Conservation (phyloP, 2,888 invertebrate genomes). For the Laspeyria flexula region DNA sequence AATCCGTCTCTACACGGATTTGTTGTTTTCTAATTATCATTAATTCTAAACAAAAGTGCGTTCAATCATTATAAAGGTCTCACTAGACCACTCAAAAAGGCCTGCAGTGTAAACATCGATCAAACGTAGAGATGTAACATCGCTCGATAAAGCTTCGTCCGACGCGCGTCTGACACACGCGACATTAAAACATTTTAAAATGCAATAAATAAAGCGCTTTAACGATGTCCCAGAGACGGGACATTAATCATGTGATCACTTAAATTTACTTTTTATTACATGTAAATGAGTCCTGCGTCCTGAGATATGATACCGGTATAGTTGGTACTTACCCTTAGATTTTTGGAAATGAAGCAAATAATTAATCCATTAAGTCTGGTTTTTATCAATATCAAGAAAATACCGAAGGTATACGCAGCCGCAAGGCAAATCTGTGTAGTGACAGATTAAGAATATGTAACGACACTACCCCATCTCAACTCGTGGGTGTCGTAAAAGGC, state of each 20-base stretch:
- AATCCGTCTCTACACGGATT: too few species aligned
- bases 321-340: not conserved
- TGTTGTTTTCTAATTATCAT: too few species aligned
- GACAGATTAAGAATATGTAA: too few species aligned
- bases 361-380: too few species aligned
- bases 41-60: too few species aligned
- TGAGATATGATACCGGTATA: not conserved
- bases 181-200: slow-evolving; percentile 84
- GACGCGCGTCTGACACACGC: not conserved
- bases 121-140: slow-evolving; percentile 39
- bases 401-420: too few species aligned
- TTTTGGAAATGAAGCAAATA: not conserved
- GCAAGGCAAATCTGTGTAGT: too few species aligned
- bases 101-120: slow-evolving; percentile 45
- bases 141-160: slow-evolving; percentile 39
- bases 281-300: slow-evolving; percentile 70
- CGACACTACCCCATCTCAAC: too few species aligned
- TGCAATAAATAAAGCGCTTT: slow-evolving; percentile 80
- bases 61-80: not conserved
- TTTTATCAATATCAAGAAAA: too few species aligned
- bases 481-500: too few species aligned
- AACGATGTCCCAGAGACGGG: slow-evolving; percentile 71
- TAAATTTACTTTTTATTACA: slow-evolving; percentile 80
- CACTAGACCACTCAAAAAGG: not conserved
- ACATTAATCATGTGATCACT: slow-evolving; percentile 77